Conservation (phyloP, 1,140 invertebrate genomes). For the Wasmannia auropunctata region DNA sequence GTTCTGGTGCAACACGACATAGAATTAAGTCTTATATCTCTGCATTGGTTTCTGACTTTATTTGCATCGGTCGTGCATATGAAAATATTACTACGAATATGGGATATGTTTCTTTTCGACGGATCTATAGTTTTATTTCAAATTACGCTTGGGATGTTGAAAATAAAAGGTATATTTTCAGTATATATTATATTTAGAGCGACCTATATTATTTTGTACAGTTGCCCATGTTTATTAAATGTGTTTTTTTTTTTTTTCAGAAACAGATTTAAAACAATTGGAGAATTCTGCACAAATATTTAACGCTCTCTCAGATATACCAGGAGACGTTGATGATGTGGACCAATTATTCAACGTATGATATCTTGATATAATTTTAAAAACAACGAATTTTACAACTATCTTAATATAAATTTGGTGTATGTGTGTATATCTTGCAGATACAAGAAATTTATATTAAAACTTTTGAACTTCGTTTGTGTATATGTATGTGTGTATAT, state of each 20-base stretch:
- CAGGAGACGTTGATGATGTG: conserved; percentile 96
- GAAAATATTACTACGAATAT: conserved; percentile 97
- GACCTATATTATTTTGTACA: conserved; percentile 19
- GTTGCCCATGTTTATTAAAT: conserved; percentile 5
- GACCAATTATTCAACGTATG: conserved; percentile 90
- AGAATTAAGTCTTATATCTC: conserved; percentile 97
- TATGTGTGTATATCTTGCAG: no score
- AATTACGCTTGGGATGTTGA: conserved; percentile 97
- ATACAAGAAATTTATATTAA: no score
- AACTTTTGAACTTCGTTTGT: no score
- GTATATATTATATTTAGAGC: neutral
- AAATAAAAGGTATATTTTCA: conserved; percentile 90
- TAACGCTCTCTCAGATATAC: conserved; percentile 97
- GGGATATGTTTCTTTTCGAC: conserved; percentile 98
- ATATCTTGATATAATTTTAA: conserved; percentile 31
- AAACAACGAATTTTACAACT: conserved; percentile 74
- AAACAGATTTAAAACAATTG: conserved; percentile 91
- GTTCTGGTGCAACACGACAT: conserved; percentile 97
- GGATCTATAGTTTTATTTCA: conserved; percentile 99
- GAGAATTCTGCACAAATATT: conserved; percentile 99
- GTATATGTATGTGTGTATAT: no score
- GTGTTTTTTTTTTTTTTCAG: conserved; percentile 83
- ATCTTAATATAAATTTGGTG: conserved; percentile 39
- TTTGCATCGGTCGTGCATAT: conserved; percentile 99
- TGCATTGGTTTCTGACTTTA: conserved; percentile 99